Conservation (phyloP, 2,888 invertebrate genomes). For the Rhingia campestris region DNA sequence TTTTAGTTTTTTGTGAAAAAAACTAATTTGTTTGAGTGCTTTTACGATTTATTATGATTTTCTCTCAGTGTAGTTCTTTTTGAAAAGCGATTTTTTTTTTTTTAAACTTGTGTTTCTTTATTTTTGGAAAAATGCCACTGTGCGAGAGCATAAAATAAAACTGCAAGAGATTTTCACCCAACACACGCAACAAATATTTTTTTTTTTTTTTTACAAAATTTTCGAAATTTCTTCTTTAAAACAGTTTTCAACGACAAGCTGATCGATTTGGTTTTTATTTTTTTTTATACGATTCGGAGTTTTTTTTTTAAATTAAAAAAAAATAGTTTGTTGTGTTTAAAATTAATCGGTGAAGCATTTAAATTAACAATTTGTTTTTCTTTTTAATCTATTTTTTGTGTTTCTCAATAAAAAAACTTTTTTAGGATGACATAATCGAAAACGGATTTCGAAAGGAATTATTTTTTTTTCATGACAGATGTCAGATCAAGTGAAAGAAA, state of each 20-base stretch:
- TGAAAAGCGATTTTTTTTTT: conserved; percentile 19
- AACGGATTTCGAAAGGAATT: conserved; percentile 57
- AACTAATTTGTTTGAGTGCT: conserved; percentile 1
- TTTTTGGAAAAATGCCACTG: conserved; percentile 67
- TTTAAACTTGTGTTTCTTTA: conserved; percentile 9
- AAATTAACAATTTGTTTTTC: conserved; percentile 8
- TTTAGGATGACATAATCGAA: conserved; percentile 64
- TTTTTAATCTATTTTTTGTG: conserved; percentile 24
- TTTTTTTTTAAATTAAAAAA: background rate
- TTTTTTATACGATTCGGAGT: conserved; percentile 18
- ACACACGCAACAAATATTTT: background rate
- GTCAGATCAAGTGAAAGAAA: conserved; percentile 17
- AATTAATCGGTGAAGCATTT: conserved; percentile 2
- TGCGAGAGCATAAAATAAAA: conserved; percentile 13
- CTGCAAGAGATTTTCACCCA: conserved; percentile 8
- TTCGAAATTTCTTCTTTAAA: conserved; percentile 15
- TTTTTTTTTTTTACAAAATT: conserved; percentile 31
- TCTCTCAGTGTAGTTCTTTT: conserved; percentile 14
- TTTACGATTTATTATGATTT: conserved; percentile 13
- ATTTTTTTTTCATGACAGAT: conserved; percentile 53
- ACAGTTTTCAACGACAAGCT: conserved; percentile 40
- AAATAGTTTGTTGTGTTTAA: conserved; percentile 4
- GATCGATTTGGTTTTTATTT: conserved; percentile 32
- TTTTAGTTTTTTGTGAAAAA: conserved; percentile 4
- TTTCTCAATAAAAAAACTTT: conserved; percentile 6